phyloP scores from a whole-genome alignment of 2,113 vertebrate species.

The Pristiophorus japonicus region DNA sequence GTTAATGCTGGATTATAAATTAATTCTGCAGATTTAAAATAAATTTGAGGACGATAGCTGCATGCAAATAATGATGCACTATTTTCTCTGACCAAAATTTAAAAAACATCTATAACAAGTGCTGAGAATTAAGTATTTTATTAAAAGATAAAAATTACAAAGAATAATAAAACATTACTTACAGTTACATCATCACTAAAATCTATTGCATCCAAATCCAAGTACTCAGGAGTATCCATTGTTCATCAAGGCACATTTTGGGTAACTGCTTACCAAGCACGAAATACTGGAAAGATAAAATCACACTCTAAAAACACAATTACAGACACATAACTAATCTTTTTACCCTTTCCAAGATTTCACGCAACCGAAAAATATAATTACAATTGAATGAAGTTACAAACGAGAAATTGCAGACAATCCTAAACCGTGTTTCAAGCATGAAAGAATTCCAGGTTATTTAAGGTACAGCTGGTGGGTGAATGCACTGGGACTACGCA shows the following conservation, averaged over 20 bases:
- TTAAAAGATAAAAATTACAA: not conserved
- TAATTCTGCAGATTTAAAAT: not conserved
- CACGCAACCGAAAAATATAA: not conserved
- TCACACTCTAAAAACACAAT: not conserved
- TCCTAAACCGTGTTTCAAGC: not conserved
- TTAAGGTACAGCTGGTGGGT: no score
- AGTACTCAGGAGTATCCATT: constrained; percentile 97
- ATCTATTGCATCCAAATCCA: constrained; percentile 98
- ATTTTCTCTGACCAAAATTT: not conserved
- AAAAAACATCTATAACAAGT: not conserved
- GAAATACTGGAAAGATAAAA: constrained; percentile 45
- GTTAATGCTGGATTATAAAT: not conserved
- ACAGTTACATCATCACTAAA: constrained; percentile 92
- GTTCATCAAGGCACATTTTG: constrained; percentile 81
- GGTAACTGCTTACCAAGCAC: constrained; percentile 46
- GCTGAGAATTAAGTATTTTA: not conserved
- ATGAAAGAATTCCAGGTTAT: not conserved
- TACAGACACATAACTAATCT: not conserved
- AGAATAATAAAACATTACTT: constrained; percentile 52
- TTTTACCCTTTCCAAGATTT: not conserved
- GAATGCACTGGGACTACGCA: no score
- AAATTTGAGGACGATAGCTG: not conserved
- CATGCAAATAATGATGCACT: not conserved
- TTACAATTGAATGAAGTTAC: not conserved
- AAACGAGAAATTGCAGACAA: not conserved